Evolutionary conservation across 2,113 vertebrate species (phyloP).

Genomic region (Amblyopsis rosae): DNA sequence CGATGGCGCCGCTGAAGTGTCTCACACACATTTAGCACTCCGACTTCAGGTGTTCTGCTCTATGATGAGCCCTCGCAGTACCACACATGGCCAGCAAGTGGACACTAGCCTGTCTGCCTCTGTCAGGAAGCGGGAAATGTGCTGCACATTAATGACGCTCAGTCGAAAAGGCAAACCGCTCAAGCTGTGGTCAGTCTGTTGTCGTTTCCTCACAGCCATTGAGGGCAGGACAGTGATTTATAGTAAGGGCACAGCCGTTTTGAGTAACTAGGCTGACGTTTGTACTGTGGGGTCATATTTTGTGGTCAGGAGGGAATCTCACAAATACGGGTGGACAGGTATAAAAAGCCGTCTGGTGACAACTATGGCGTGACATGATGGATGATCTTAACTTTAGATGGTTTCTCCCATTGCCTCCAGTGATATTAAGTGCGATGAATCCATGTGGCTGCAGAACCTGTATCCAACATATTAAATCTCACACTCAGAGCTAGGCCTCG

Average conservation of each 20-base stretch:
- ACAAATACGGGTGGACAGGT: slow-evolving; percentile 27
- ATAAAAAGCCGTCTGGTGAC: slow-evolving; percentile 52
- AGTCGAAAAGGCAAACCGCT: slow-evolving; percentile 40
- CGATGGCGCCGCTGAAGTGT: slow-evolving; percentile 22
- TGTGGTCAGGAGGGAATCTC: slow-evolving; percentile 42
- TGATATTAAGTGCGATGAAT: slow-evolving; percentile 2
- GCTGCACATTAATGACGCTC: slow-evolving; percentile 34
- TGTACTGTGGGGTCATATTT: slow-evolving; percentile 50
- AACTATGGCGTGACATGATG: slow-evolving; percentile 52
- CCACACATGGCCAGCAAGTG: slow-evolving; percentile 55
- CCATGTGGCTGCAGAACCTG: neutral
- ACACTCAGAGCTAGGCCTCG: neutral
- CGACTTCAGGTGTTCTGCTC: slow-evolving; percentile 5
- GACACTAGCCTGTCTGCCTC: slow-evolving; percentile 47
- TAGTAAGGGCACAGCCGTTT: slow-evolving; percentile 48
- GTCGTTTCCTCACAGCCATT: slow-evolving; percentile 18
- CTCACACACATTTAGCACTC: slow-evolving; percentile 32
- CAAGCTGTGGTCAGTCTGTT: slow-evolving; percentile 48
- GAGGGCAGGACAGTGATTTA: slow-evolving; percentile 53
- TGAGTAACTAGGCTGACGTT: slow-evolving; percentile 39
- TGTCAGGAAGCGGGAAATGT: slow-evolving; percentile 27
- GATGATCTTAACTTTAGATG: slow-evolving; percentile 49
- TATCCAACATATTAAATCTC: too few species aligned
- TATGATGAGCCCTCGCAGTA: slow-evolving; percentile 24
- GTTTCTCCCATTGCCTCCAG: slow-evolving; percentile 34